Evolutionary conservation across 2,113 vertebrate genomes (phyloP).

Genomic region (Alligator mississippiensis): DNA sequence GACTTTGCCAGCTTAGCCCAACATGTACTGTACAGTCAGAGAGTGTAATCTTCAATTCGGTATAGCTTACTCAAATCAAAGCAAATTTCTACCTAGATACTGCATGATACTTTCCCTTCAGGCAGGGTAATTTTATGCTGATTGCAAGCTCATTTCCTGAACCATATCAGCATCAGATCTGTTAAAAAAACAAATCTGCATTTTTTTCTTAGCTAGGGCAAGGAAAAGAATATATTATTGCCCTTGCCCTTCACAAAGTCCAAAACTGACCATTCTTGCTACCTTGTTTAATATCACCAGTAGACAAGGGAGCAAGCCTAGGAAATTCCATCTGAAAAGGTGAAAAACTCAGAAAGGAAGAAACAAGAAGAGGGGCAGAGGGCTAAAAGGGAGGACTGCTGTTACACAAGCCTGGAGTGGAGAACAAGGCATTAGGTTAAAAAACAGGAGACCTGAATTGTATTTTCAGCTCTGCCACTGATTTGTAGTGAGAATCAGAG

Average conservation of each 20-base stretch:
- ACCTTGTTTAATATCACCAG: slow-evolving; percentile 13
- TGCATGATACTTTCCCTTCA: neutral
- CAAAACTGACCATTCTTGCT: neutral
- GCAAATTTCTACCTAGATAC: neutral
- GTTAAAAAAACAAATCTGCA: neutral
- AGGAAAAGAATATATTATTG: neutral
- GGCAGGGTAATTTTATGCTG: slow-evolving; percentile 27
- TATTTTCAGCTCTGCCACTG: neutral
- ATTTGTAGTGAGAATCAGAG: neutral
- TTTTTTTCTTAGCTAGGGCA: neutral
- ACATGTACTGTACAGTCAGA: slow-evolving; percentile 25
- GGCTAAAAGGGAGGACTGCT: neutral
- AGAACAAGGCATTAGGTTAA: fast-evolving
- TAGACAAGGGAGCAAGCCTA: slow-evolving; percentile 21
- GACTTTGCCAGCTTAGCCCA: slow-evolving; percentile 6
- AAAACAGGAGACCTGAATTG: neutral
- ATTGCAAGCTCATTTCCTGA: neutral
- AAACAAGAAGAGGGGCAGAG: neutral
- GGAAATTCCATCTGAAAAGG: slow-evolving; percentile 23
- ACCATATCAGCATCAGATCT: neutral
- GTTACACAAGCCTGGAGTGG: neutral
- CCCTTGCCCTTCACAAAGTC: neutral
- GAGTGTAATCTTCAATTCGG: neutral
- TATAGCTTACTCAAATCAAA: slow-evolving; percentile 47
- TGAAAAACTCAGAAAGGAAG: neutral